Evolutionary conservation across 2,113 vertebrate species (phyloP).

Genomic region (Macroglossus sobrinus): DNA sequence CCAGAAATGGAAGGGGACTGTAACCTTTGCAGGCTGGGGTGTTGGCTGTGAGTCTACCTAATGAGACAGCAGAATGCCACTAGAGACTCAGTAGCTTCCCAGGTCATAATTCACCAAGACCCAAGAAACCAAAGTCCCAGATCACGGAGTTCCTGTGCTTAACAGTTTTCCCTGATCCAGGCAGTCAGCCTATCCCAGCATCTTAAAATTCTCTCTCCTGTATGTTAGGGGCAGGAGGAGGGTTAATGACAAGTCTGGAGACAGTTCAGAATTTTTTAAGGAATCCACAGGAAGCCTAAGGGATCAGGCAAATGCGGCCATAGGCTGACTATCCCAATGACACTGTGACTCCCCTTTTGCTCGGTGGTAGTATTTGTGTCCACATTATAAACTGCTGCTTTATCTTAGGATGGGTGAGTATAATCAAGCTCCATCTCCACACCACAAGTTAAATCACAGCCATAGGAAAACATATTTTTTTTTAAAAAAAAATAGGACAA

Average conservation of each 20-base stretch:
- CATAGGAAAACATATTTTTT: background rate
- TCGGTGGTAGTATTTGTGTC: background rate
- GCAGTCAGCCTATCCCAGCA: background rate
- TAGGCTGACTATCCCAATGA: fast-evolving
- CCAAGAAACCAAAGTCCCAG: background rate
- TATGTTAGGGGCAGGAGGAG: background rate
- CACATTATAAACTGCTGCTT: background rate
- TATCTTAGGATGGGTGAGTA: fast-evolving
- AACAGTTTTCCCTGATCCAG: background rate
- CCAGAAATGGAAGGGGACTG: background rate
- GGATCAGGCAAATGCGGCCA: background rate
- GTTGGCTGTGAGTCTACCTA: background rate
- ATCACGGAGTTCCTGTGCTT: background rate
- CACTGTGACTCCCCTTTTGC: background rate
- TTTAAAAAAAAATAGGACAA: background rate
- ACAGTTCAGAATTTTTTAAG: background rate
- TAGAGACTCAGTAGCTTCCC: background rate
- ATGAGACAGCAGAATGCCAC: background rate
- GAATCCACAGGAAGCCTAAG: background rate
- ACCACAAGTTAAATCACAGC: background rate
- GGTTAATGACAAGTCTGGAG: background rate
- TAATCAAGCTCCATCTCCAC: background rate
- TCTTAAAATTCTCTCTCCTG: background rate
- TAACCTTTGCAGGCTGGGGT: background rate
- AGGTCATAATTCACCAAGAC: background rate